phyloP scores from a whole-genome alignment of 2,113 vertebrate species.

The Trichechus manatus region DNA sequence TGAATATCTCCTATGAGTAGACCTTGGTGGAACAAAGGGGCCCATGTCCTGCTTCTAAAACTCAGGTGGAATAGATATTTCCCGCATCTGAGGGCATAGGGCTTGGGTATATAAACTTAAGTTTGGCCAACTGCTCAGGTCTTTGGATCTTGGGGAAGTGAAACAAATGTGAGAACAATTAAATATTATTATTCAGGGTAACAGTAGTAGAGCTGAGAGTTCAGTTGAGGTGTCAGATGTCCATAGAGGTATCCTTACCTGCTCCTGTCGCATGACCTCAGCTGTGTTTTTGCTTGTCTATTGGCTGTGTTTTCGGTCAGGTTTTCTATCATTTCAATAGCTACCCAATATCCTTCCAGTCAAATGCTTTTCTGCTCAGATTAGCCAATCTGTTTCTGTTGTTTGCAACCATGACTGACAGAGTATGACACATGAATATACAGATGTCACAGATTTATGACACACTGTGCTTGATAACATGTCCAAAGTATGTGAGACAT shows the following conservation, averaged over 20 bases:
- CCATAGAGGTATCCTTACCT: not conserved
- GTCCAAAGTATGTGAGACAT: no score
- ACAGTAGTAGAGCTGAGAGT: not conserved
- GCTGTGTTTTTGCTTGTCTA: not conserved
- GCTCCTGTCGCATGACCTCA: not conserved
- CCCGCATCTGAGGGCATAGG: not conserved
- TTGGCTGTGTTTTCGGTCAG: not conserved
- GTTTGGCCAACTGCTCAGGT: not conserved
- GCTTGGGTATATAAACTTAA: not conserved
- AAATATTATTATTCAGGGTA: not conserved
- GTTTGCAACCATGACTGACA: not conserved
- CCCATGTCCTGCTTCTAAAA: not conserved
- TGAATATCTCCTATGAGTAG: not conserved
- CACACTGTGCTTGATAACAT: not conserved
- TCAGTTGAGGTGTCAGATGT: not conserved
- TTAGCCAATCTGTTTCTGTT: not conserved
- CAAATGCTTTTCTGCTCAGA: constrained; percentile 6
- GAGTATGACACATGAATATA: not conserved
- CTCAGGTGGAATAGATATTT: not conserved
- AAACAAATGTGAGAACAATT: not conserved
- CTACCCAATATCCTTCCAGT: not conserved
- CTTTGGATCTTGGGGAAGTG: not conserved
- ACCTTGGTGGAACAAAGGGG: constrained; percentile 7
- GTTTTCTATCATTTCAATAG: constrained; percentile 3
- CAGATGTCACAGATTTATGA: not conserved